phyloP scores from a whole-genome alignment of 2,888 invertebrate species.

The Calliscelio sp. region DNA sequence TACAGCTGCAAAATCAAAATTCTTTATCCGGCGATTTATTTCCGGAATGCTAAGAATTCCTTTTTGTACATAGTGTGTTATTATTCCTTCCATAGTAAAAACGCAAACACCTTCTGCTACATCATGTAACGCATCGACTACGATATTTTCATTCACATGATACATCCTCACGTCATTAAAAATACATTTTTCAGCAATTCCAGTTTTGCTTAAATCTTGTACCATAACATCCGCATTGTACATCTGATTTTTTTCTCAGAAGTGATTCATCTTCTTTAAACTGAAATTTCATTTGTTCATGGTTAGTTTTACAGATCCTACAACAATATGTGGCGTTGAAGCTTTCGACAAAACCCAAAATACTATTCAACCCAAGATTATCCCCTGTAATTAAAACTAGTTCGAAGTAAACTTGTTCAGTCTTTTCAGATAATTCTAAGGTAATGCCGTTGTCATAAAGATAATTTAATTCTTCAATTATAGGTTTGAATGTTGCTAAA shows the following conservation, averaged over 20 bases:
- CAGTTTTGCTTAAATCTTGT: no score
- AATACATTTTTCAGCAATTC: constrained; percentile 45
- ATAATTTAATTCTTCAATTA: constrained; percentile 47
- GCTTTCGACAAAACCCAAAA: constrained; percentile 42
- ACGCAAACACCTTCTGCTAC: constrained; percentile 17
- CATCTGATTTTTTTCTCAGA: no score
- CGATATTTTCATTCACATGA: constrained; percentile 31
- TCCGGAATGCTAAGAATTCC: neutral
- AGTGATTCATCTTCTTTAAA: constrained; percentile 26
- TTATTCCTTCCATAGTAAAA: constrained; percentile 23
- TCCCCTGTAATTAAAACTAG: constrained; percentile 51
- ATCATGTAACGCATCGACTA: constrained; percentile 30
- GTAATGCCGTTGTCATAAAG: constrained; percentile 37
- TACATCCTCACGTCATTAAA: constrained; percentile 36
- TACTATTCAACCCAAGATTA: constrained; percentile 51
- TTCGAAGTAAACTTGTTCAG: constrained; percentile 49
- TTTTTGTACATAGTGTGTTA: neutral
- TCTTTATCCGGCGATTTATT: constrained; percentile 14
- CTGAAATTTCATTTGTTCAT: constrained; percentile 4
- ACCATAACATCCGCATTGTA: no score
- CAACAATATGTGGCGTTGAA: constrained; percentile 33
- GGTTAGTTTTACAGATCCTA: constrained; percentile 28
- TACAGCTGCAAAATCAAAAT: constrained; percentile 12
- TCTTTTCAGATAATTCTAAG: constrained; percentile 9
- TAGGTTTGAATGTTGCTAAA: constrained; percentile 27